Percentiles rank a stretch among this genome's conserved stretches.
Conservation (phyloP, 2,797 vertebrate genomes). For the Gadopsis bispinosus region DNA sequence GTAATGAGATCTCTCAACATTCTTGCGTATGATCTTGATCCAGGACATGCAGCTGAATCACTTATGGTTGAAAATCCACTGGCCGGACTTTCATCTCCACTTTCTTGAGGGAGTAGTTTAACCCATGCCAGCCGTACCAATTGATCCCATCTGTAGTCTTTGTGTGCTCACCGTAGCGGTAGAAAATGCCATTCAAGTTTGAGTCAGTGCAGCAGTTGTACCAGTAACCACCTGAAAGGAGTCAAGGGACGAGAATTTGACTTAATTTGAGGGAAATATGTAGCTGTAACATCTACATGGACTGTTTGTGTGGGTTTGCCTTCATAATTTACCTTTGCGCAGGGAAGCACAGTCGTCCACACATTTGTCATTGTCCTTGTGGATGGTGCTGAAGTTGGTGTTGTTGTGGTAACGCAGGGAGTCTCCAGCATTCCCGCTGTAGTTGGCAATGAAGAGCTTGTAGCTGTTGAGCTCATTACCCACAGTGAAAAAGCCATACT, state of each 20-base stretch:
- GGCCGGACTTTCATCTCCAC: slow-evolving; percentile 98
- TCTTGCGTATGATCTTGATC: slow-evolving; percentile 52
- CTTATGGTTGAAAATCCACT: slow-evolving; percentile 88
- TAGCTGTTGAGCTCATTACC: slow-evolving; percentile 94
- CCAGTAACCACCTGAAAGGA: slow-evolving; percentile 93
- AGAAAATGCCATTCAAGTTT: slow-evolving; percentile 94
- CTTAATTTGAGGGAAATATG: not conserved
- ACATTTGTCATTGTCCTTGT: slow-evolving; percentile 99
- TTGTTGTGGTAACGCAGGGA: slow-evolving; percentile 97
- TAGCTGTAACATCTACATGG: not conserved
- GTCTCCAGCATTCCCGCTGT: slow-evolving; percentile 90
- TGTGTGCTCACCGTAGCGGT: slow-evolving; percentile 91
- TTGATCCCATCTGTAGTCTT: slow-evolving; percentile 93
- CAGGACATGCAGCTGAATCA: slow-evolving; percentile 49
- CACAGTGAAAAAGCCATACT: slow-evolving; percentile 91
- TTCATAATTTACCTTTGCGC: slow-evolving; percentile 89
- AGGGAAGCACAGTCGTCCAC: slow-evolving; percentile 92
- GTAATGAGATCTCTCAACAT: slow-evolving; percentile 57
- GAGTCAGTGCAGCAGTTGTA: slow-evolving; percentile 99
- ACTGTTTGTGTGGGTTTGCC: not conserved
- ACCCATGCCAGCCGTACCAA: slow-evolving; percentile 97
- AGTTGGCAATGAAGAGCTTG: slow-evolving; percentile 93
- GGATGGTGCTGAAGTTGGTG: slow-evolving; percentile 97
- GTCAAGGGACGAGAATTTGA: slow-evolving; percentile 16
- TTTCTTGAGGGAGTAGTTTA: slow-evolving; percentile 93